Evolutionary conservation across 2,113 vertebrate species (phyloP).

Genomic region (Macquaria ambigua): DNA sequence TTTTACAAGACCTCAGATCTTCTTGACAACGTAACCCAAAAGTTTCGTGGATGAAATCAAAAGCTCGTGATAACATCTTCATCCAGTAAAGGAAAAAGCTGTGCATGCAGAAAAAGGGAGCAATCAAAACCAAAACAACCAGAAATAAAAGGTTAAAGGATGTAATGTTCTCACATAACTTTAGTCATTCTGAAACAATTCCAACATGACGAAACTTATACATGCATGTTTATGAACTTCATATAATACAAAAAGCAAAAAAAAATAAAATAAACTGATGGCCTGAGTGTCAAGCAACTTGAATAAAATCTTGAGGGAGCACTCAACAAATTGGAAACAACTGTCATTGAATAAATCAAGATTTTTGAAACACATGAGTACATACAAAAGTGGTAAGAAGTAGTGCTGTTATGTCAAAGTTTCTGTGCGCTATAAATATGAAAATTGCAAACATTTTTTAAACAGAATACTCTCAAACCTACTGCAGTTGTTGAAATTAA

Average conservation of each 20-base stretch:
- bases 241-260: constrained; percentile 69
- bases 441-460: constrained; percentile 40
- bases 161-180: constrained; percentile 69
- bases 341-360: constrained; percentile 42
- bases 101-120: constrained; percentile 6
- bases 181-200: constrained; percentile 73
- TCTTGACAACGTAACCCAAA: neutral
- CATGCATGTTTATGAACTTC: constrained; percentile 64
- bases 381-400: constrained; percentile 54
- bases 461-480: constrained; percentile 41
- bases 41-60: neutral
- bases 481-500: constrained; percentile 33
- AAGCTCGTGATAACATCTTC: constrained; percentile 36
- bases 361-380: constrained; percentile 48
- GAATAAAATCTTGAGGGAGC: constrained; percentile 52
- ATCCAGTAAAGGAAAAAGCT: constrained; percentile 59
- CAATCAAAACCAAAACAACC: constrained; percentile 65
- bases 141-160: constrained; percentile 66
- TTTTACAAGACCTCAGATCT: constrained; percentile 11
- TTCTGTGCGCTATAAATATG: constrained; percentile 51
- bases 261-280: constrained; percentile 43
- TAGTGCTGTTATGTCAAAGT: constrained; percentile 36
- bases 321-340: constrained; percentile 55
- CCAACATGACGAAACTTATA: constrained; percentile 67
- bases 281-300: constrained; percentile 47